A percentile compares a stretch with the other conserved stretches of the same genome.
phyloP scores from a whole-genome alignment of 1,140 invertebrate genomes.

The Drosophila carrolli region DNA sequence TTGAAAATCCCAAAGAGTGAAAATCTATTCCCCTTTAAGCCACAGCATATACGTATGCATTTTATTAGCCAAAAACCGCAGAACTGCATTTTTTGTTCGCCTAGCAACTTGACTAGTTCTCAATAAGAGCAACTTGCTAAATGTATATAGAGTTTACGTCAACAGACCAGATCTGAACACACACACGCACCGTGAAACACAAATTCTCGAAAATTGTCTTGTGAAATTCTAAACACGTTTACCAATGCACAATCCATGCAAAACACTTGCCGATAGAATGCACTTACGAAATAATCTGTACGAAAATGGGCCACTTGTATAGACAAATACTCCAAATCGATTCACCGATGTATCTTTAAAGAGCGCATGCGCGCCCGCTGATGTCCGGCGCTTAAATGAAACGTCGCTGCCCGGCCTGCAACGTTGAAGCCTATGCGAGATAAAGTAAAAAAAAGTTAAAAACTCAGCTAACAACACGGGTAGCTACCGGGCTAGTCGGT shows the following conservation, averaged over 20 bases:
- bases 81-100: conserved; percentile 7
- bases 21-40: background rate
- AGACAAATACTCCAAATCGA: conserved; percentile 27
- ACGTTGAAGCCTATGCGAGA: conserved; percentile 61
- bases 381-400: conserved; percentile 68
- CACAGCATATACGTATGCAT: conserved; percentile 12
- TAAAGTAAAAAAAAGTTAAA: conserved; percentile 8
- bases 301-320: conserved; percentile 8
- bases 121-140: background rate
- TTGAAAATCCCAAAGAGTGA: background rate
- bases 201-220: conserved; percentile 27
- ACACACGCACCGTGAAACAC: conserved; percentile 12
- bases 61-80: background rate
- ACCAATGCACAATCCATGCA: conserved; percentile 2
- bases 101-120: conserved; percentile 17
- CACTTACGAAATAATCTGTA: conserved; percentile 63
- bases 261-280: conserved; percentile 36
- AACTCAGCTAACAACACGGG: conserved; percentile 47
- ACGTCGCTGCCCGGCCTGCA: conserved; percentile 53
- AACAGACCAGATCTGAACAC: conserved; percentile 23
- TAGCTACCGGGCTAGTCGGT: conserved; percentile 59
- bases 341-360: conserved; percentile 5
- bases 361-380: conserved; percentile 74
- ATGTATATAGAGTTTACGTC: conserved; percentile 13
- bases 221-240: conserved; percentile 77